Conservation (phyloP, 1,140 invertebrate species). For the Brachionus rubens region DNA sequence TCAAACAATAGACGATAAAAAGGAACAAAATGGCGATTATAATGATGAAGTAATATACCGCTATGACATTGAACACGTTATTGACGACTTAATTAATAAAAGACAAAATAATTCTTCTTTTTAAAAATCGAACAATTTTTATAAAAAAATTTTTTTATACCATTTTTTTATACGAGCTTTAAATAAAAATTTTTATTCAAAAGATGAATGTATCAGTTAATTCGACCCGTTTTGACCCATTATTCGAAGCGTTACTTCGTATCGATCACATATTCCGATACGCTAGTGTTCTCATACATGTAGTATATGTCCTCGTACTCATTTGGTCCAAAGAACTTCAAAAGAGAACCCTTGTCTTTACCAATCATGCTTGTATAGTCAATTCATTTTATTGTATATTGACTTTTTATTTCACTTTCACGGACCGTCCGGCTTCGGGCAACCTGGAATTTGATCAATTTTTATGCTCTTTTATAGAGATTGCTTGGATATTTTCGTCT, state of each 20-base stretch:
- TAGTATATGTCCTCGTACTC: not conserved
- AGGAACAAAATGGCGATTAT: too few relatives aligned
- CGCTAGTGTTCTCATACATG: not conserved
- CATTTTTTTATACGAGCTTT: not conserved
- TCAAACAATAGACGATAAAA: conserved; percentile 9
- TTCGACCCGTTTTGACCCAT: not conserved
- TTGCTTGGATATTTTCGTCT: conserved; percentile 10
- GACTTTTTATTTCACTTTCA: not conserved
- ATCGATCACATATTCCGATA: not conserved
- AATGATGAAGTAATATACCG: too few relatives aligned
- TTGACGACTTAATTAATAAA: conserved; percentile 17
- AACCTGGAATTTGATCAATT: not conserved
- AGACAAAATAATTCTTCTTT: conserved; percentile 2
- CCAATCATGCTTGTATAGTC: not conserved
- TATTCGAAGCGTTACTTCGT: not conserved
- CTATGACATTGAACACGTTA: conserved; percentile 6
- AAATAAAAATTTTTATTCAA: not conserved
- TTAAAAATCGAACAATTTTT: not conserved
- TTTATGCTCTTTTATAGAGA: conserved; percentile 16
- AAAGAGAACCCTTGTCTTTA: conserved; percentile 6
- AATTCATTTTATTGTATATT: not conserved
- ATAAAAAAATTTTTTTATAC: conserved; percentile 1
- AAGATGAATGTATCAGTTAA: conserved; percentile 29
- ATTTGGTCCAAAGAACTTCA: not conserved
- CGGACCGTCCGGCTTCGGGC: not conserved